Base-by-base conservation (phyloP, 2,797 vertebrate species). In the Lepidocolaptes lacrymiger region DNA sequence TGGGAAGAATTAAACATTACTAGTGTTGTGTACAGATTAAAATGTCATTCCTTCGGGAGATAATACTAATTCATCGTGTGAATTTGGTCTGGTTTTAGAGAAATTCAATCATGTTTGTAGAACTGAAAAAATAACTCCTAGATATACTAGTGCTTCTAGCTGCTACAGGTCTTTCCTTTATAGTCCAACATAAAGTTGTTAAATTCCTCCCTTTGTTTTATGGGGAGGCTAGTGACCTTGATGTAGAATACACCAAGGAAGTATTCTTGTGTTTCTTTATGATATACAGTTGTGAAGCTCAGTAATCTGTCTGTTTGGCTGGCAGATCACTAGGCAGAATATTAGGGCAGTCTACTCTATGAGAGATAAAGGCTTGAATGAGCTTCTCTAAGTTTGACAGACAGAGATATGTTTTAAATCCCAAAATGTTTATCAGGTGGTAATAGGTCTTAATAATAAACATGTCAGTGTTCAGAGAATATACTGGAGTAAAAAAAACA, bases 141-240 rank as follows among this genome's bases (percentile, higher is more conserved):
- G 46, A 75, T 64, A 39, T 39, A 62, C 22, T 72, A 30, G 27
- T 4, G 2, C 52, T 89, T 20, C 30, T 80, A 39, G 10, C 17
- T 71, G 49, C 22, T 59, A 24, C 23, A 39, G 20, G 37, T 14
- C 72, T 91, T 89, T 81, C 19, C 14, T 90, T 84, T 95, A 59
- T 66, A 62, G 66, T 52, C n/a, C 37, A 54, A 64, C 20, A 86
- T 81, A 94, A 92, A 95, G 78, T 54, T 1, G 1, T 80, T 75
- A 32, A 69, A 64, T 84, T 68, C 14, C 27, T 77, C 27, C 3
- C 5, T 91, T 83, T 92, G 34, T 89, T 96, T 97, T 91, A 84
- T 89, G 69, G 58, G 30, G 48, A 74, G 41, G 10, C n/a, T 72
- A 77, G 68, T 56, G 61, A 46, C 72, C 87, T 43, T 80, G 36